These are phyloP conservation scores for Lasioglossum morio DNA, from an alignment of 2,888 invertebrate genomes.

Conservation along the genomic window DNA sequence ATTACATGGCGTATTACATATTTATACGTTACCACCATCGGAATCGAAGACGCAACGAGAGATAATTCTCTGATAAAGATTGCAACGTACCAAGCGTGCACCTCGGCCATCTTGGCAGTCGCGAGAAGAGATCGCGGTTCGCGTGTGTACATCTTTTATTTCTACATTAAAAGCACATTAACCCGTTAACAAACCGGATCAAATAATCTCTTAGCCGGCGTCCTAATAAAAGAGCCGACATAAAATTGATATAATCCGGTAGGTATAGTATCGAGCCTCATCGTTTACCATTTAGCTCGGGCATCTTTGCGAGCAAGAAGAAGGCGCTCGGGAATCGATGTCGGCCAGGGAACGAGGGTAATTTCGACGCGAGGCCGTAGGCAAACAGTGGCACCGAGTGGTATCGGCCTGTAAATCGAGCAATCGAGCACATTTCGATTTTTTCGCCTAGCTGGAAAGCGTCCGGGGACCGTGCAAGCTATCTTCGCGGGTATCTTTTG, in stretches of 20 bases:
- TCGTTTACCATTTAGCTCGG: not conserved
- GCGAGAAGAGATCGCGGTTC: not conserved
- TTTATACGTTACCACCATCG: not conserved
- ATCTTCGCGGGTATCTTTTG: constrained; percentile 68
- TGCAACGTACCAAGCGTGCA: not conserved
- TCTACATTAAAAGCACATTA: not conserved
- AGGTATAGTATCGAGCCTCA: not conserved
- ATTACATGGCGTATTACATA: not conserved
- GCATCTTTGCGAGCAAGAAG: constrained; percentile 4
- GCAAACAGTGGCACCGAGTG: constrained; percentile 43
- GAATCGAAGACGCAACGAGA: not conserved
- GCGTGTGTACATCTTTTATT: not conserved
- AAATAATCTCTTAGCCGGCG: constrained; percentile 5
- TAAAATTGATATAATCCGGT: constrained; percentile 6
- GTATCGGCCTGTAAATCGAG: constrained; percentile 51
- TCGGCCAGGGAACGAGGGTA: constrained; percentile 4
- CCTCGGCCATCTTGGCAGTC: not conserved
- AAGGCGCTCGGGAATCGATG: constrained; percentile 8
- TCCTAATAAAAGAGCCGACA: not conserved
- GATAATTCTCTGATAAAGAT: not conserved
- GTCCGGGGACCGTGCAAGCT: constrained; percentile 56
- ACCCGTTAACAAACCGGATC: constrained; percentile 7
- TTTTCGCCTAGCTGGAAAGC: constrained; percentile 60
- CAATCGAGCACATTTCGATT: constrained; percentile 59
- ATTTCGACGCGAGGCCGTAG: constrained; percentile 18